phyloP scores from a whole-genome alignment of 2,888 invertebrate genomes.

The Chorisops tibialis region DNA sequence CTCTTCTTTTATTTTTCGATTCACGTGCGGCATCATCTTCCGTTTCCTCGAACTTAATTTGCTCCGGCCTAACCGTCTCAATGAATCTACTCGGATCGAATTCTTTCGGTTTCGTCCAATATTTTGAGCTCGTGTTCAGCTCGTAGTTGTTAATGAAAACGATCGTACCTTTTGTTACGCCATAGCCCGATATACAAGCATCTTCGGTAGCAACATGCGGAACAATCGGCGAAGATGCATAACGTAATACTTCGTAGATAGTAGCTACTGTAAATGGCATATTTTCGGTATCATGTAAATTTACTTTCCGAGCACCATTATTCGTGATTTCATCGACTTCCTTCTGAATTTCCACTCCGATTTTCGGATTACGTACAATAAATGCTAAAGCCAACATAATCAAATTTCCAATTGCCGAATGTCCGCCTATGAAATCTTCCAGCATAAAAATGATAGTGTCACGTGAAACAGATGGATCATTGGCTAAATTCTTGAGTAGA shows the following conservation, averaged over 20 bases:
- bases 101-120: slow-evolving; percentile 68
- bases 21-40: slow-evolving; percentile 43
- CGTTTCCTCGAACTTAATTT: slow-evolving; percentile 42
- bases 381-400: slow-evolving; percentile 73
- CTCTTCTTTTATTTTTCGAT: not conserved
- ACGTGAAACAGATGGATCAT: slow-evolving; percentile 66
- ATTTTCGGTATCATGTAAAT: slow-evolving; percentile 62
- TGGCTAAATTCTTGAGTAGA: slow-evolving; percentile 65
- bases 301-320: slow-evolving; percentile 56
- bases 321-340: slow-evolving; percentile 59
- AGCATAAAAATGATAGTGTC: slow-evolving; percentile 77
- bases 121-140: slow-evolving; percentile 67
- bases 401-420: slow-evolving; percentile 82
- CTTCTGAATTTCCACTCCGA: slow-evolving; percentile 62
- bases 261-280: slow-evolving; percentile 81
- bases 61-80: slow-evolving; percentile 44
- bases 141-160: slow-evolving; percentile 82
- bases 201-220: slow-evolving; percentile 83
- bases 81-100: slow-evolving; percentile 78
- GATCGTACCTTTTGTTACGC: slow-evolving; percentile 72
- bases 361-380: slow-evolving; percentile 63
- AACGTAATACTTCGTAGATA: slow-evolving; percentile 73
- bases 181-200: slow-evolving; percentile 67
- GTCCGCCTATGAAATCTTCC: slow-evolving; percentile 85
- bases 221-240: slow-evolving; percentile 82